Percentiles rank a stretch among this genome's conserved stretches.
Conservation (phyloP, 2,797 vertebrate genomes). For the Halcyon smyrnensis region DNA sequence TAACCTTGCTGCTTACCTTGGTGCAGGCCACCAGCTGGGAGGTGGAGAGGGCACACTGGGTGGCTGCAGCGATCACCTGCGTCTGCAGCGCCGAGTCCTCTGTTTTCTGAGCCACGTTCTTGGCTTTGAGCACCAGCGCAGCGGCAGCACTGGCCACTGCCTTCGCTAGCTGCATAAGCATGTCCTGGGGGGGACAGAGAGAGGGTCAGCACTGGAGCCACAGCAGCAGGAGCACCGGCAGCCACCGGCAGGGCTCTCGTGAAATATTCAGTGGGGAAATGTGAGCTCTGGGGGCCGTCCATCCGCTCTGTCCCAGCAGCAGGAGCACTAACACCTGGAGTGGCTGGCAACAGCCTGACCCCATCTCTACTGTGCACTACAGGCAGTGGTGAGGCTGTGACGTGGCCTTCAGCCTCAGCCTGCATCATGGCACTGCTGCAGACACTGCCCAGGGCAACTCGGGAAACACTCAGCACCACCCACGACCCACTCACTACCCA, state of each 20-base stretch:
- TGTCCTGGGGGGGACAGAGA: conserved; percentile 80
- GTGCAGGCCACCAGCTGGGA: conserved; percentile 98
- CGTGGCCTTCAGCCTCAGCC: not conserved
- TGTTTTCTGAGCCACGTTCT: conserved; percentile 94
- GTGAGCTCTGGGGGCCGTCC: not conserved
- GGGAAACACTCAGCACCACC: not conserved
- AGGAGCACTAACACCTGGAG: not conserved
- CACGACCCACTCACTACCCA: not conserved
- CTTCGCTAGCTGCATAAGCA: conserved; percentile 97
- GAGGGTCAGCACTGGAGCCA: not conserved
- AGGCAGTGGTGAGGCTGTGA: rapidly evolving
- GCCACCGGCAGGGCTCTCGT: rapidly evolving
- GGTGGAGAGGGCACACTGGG: conserved; percentile 95
- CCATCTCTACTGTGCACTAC: not conserved
- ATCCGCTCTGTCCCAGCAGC: not conserved
- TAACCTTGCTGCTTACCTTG: conserved; percentile 81
- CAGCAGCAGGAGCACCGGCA: rapidly evolving
- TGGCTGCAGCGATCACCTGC: conserved; percentile 94
- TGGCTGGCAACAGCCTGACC: not conserved
- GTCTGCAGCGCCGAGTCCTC: conserved; percentile 92
- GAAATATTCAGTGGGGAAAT: conserved; percentile 32
- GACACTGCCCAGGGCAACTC: rapidly evolving
- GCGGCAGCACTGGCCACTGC: conserved; percentile 94
- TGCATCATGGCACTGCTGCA: rapidly evolving
- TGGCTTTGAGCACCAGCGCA: conserved; percentile 93